phyloP scores from a whole-genome alignment of 2,888 invertebrate genomes.

The Barypeithes pellucidus region DNA sequence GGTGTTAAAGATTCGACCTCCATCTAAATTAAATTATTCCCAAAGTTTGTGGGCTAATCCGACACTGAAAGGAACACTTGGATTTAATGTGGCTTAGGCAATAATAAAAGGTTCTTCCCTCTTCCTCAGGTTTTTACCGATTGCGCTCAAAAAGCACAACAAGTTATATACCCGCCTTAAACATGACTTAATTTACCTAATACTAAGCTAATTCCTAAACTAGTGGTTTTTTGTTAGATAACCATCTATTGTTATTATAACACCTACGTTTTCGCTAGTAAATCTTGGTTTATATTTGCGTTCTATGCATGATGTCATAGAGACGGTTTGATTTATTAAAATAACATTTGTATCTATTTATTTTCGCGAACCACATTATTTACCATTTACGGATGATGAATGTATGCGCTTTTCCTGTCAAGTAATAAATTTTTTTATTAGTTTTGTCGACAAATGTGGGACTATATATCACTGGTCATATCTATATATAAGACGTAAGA shows the following conservation, averaged over 20 bases:
- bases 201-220: constrained; percentile 1
- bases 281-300: constrained; percentile 31
- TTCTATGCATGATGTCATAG: constrained; percentile 45
- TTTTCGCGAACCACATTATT: constrained; percentile 43
- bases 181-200: constrained; percentile 13
- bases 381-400: constrained; percentile 41
- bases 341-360: constrained; percentile 47
- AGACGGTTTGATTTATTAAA: constrained; percentile 46
- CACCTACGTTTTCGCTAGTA: constrained; percentile 31
- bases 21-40: no score
- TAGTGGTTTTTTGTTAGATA: constrained; percentile 23
- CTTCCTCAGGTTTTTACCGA: no score
- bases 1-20: no score
- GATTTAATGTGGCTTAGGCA: no score
- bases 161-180: no score
- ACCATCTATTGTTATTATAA: constrained; percentile 33
- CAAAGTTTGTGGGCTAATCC: no score
- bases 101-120: no score
- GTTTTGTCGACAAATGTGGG: constrained; percentile 9
- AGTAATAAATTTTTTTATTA: constrained; percentile 21
- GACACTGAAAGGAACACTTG: no score
- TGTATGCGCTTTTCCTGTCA: constrained; percentile 34
- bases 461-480: neutral
- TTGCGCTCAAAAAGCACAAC: no score
- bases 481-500: neutral